A percentile compares a stretch with the other conserved stretches of the same genome.
phyloP scores from a whole-genome alignment of 1,140 invertebrate genomes.

The Pachyrhynchus sulphureomaculatus region DNA sequence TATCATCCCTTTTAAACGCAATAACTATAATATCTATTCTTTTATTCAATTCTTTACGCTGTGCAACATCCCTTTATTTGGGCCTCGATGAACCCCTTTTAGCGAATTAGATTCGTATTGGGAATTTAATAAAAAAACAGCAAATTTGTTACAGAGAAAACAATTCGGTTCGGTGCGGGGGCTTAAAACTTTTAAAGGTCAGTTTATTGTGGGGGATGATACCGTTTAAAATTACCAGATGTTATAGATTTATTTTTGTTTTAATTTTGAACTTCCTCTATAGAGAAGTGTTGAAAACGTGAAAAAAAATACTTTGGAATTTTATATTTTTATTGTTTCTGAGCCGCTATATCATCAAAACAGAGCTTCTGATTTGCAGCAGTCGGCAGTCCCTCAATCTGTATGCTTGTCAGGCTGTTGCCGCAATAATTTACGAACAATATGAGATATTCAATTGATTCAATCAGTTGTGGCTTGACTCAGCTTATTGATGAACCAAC shows the following conservation, averaged over 20 bases:
- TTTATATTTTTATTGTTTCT: too few species aligned
- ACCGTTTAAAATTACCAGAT: conserved; percentile 19
- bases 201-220: conserved; percentile 12
- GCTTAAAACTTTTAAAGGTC: conserved; percentile 6
- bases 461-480: too few species aligned
- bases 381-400: too few species aligned
- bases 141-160: conserved; percentile 8
- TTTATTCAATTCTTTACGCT: conserved; percentile 12
- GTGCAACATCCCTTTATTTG: conserved; percentile 4
- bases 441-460: too few species aligned
- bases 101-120: conserved; percentile 16
- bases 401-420: too few species aligned
- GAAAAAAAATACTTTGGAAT: too few species aligned
- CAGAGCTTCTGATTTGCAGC: too few species aligned
- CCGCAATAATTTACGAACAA: too few species aligned
- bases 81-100: conserved; percentile 1
- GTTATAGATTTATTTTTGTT: neutral
- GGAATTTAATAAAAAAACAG: conserved; percentile 6
- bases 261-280: too few species aligned
- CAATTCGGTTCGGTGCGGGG: conserved; percentile 4
- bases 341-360: too few species aligned
- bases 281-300: too few species aligned
- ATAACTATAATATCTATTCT: conserved; percentile 6
- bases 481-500: too few species aligned
- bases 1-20: neutral